Percentiles rank a stretch among this genome's conserved stretches.
phyloP scores from a whole-genome alignment of 2,888 invertebrate species.

The Liodrosophila aerea region DNA sequence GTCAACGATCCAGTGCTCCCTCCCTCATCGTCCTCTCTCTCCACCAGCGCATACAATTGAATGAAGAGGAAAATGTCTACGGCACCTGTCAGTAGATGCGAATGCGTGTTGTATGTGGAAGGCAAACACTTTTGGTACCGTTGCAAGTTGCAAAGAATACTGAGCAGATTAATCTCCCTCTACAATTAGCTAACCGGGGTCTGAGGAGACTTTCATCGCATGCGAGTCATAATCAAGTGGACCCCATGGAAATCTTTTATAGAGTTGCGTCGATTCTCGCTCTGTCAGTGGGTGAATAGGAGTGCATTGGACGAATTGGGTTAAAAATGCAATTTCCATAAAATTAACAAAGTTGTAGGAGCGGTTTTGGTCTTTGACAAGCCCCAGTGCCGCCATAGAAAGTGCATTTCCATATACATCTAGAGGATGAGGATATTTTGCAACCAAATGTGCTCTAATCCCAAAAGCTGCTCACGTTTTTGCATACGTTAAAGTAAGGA shows the following conservation, averaged over 20 bases:
- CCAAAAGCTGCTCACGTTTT: constrained; percentile 58
- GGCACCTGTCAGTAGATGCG: constrained; percentile 61
- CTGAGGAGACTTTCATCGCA: not conserved
- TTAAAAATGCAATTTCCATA: constrained; percentile 53
- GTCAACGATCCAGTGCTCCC: constrained; percentile 45
- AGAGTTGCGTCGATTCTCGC: no score
- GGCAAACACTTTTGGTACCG: constrained; percentile 51
- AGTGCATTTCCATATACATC: constrained; percentile 66
- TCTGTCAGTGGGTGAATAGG: constrained; percentile 30
- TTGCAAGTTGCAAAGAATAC: constrained; percentile 31
- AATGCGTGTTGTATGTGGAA: constrained; percentile 30
- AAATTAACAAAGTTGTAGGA: constrained; percentile 39
- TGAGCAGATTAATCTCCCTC: constrained; percentile 26
- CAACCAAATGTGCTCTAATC: constrained; percentile 36
- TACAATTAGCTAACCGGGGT: constrained; percentile 32
- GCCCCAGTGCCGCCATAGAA: constrained; percentile 41
- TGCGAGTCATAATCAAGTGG: not conserved
- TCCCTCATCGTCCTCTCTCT: constrained; percentile 2
- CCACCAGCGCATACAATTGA: constrained; percentile 44
- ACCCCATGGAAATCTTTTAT: not conserved
- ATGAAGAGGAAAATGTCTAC: constrained; percentile 58
- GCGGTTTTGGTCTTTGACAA: constrained; percentile 15
- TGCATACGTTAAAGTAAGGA: constrained; percentile 36
- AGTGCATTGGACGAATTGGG: constrained; percentile 53
- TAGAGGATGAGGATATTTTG: constrained; percentile 9